phyloP scores from a whole-genome alignment of 2,797 vertebrate genomes.

The Tapera naevia region DNA sequence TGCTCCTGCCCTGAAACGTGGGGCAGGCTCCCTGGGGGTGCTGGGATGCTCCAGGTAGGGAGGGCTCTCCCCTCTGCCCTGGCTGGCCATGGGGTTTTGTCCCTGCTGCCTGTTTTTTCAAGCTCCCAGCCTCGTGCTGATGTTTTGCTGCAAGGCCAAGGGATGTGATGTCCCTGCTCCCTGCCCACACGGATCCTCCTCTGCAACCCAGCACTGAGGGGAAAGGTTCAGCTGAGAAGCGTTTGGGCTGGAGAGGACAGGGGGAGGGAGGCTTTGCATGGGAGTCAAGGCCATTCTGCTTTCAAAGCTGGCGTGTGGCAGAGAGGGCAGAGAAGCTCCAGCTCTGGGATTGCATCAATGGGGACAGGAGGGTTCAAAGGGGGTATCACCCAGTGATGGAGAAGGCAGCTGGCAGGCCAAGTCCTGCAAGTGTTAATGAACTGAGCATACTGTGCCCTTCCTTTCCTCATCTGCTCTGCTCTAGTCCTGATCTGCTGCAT shows the following conservation, averaged over 20 bases:
- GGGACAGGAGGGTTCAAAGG: neutral
- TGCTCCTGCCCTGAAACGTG: neutral
- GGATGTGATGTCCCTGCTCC: neutral
- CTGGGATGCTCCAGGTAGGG: neutral
- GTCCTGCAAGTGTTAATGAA: neutral
- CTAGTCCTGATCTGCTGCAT: neutral
- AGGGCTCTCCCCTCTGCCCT: neutral
- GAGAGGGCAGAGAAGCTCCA: neutral
- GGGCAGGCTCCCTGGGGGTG: neutral
- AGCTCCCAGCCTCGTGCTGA: neutral
- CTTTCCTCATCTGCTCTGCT: neutral
- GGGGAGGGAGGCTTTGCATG: neutral
- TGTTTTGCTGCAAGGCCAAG: neutral
- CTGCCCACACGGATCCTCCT: neutral
- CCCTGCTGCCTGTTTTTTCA: neutral
- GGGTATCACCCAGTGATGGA: rapidly evolving
- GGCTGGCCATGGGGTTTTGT: neutral
- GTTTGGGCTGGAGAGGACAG: neutral
- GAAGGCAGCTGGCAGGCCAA: neutral
- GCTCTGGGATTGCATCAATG: rapidly evolving
- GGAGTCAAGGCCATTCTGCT: rapidly evolving
- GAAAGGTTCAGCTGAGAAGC: neutral
- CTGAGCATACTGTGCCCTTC: neutral
- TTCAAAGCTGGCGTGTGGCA: neutral
- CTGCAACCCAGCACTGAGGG: neutral